Base-by-base conservation (phyloP, 2,113 vertebrate genomes). In the Pterocles burchelli region DNA sequence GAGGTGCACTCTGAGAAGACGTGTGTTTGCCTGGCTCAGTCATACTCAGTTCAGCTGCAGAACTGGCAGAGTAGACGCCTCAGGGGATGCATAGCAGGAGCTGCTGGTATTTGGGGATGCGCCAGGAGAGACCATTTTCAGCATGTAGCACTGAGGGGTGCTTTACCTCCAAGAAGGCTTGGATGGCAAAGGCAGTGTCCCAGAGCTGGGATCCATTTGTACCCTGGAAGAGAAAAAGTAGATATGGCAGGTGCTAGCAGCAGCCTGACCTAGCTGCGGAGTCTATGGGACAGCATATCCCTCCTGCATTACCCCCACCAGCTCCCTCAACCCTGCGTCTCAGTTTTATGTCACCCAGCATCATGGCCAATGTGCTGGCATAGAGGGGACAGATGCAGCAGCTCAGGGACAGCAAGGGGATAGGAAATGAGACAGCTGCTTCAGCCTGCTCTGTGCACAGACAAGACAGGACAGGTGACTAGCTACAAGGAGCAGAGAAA, bases 151-250 rank as follows among this genome's bases (percentile, higher is more conserved):
- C 8, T 65, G 65, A 51, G 22, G 31, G 75, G 17, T 59, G 17
- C 26, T 48, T 10, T 97, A 99, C 99, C 99, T 99, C 99, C 38
- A 99, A 94, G 74, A 98, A 98, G 55, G 99, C 99, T 88, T 99
- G 99, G n/a, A 99, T 90, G 19, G 99, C 98, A 92, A 99, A 99
- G 4, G 99, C 97, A 5, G 99, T 99, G 45, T 99, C 99, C 99
- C 99, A 99, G 54, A 99, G 97, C 96, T 99, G 99, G 24, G 99
- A 99, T 78, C 99, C 99, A 1, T 99, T 99, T 90, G 99, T 99
- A 20, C 99, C 99, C 99, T 99, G 52, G 34, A 49, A 75, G 46
- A 93, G 24, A 97, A 49, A 51, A 61, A 89, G 85, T 0, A 57
- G 31, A 17, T 0, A 85, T 43, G 34, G 33, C 22, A 85, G 16